A percentile compares a stretch with the other conserved stretches of the same genome.
phyloP scores from a whole-genome alignment of 2,888 invertebrate genomes.

The Drosophila heteroneura region DNA sequence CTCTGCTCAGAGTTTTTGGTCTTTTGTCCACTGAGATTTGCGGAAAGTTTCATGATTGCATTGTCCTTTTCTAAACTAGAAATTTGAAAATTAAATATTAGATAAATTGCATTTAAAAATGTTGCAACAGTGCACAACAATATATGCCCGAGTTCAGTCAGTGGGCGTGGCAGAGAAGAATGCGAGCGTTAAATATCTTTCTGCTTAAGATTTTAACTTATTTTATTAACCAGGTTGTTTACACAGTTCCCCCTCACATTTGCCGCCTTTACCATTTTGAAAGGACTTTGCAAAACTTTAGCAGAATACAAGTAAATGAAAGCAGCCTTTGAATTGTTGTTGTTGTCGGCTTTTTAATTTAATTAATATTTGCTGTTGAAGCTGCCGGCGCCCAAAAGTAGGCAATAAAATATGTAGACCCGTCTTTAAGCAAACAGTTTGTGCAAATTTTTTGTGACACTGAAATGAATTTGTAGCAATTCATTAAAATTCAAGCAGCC shows the following conservation, averaged over 20 bases:
- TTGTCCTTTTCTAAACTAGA: constrained; percentile 19
- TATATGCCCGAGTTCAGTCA: neutral
- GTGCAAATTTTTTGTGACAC: constrained; percentile 44
- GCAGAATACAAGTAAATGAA: constrained; percentile 32
- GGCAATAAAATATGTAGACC: constrained; percentile 29
- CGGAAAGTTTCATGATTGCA: constrained; percentile 31
- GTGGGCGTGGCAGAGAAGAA: neutral
- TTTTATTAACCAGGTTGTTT: constrained; percentile 58
- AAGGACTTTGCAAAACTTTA: constrained; percentile 28
- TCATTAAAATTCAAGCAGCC: constrained; percentile 73
- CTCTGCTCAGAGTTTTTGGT: constrained; percentile 16
- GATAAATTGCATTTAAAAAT: constrained; percentile 49
- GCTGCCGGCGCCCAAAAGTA: constrained; percentile 10
- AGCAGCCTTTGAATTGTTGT: constrained; percentile 29
- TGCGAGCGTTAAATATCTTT: constrained; percentile 19
- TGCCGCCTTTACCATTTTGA: neutral
- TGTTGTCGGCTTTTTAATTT: constrained; percentile 43
- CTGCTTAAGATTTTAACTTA: constrained; percentile 49
- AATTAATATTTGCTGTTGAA: constrained; percentile 62
- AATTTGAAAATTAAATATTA: constrained; percentile 56
- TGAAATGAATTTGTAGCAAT: constrained; percentile 73
- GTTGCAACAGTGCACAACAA: neutral
- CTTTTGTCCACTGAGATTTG: constrained; percentile 15
- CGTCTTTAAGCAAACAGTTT: constrained; percentile 38
- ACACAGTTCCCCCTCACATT: neutral